Base-by-base conservation (phyloP, 2,113 vertebrate species). In the Rhabdornis inornatus region DNA sequence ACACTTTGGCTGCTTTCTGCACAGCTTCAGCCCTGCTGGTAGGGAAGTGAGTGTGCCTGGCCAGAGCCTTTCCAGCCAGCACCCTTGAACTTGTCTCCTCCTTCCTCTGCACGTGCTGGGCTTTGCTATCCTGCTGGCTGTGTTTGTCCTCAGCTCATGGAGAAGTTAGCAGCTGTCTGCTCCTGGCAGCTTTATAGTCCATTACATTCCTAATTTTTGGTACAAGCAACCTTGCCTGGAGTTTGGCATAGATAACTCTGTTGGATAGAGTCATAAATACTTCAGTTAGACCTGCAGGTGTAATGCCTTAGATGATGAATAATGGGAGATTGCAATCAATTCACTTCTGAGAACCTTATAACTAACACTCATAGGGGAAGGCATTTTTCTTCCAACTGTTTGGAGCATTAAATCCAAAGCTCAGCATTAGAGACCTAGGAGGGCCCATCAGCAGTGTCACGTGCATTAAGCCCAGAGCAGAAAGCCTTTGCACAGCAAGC, bases 401-500 rank as follows among this genome's bases (percentile, higher is more conserved):
- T 77, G 88, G 56, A 96, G 69, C 53, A 66, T 66, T 95, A 88
- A 81, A 90, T 81, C 87, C 44, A 69, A 71, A 93, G 61, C 72
- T 78, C 40, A 71, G 69, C 72, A 44, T 64, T 57, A 83, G 74
- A 90, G 72, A 84, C 93, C 77, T 64, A 83, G 90, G 90, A 96
- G 92, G 88, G 70, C 87, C 63, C 91, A 90, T 91, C 93, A 89
- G 57, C 19, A 33, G 72, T 50, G 61, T 49, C 94, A 47, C 39
- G 24, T 28, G 47, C 85, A 64, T 83, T 94, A 92, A 95, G 33
- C 30, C 9, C 39, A 39, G 59, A 79, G 71, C 57, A 86, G 78
- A 94, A 96, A 92, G 81, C 35, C 69, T 70, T 70, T 80, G 88
- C 82, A 80, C 92, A 95, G 94, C 95, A 92, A 90, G 95, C 44